Evolutionary conservation across 2,797 vertebrate genomes (phyloP), one percentile per base, ranked within the genome.

Genomic region (Tiaroga cobitis): DNA sequence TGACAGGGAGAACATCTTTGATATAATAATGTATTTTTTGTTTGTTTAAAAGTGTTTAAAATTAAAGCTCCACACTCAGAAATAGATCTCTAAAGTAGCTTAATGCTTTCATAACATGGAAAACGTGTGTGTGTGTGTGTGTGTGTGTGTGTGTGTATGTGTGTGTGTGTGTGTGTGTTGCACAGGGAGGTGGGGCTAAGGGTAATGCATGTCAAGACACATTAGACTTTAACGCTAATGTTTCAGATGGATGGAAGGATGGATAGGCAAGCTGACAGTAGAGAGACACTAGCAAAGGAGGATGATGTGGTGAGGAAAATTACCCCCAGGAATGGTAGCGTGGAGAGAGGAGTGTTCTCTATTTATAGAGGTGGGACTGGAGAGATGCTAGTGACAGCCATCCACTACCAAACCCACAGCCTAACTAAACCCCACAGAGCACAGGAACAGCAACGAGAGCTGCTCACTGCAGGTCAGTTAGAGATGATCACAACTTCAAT

Each of bases 361-460:
- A 94, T 94, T 93, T 93, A 92, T 93, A 94, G 92, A 92, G 91
- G 89, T 68, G 89, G 90, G 90, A 92, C 91, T 86, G 88, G 87
- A 91, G 89, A 88, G 75, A 69, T 67, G 82, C 89, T 89, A 89
- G 86, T 93, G 93, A 94, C 91, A 93, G 90, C 90, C 89, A 93
- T 91, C 88, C 88, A 82, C 82, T 91, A 88, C 84, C 68, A 83
- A 87, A 80, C 87, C 84, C 72, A 54, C 16, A n/a, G 29, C 16
- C 88, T 88, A 83, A 65, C 18, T 8, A 75, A 83, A 74, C 82
- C n/a, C 65, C 65, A 78, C 41, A 2, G 24, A 80, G 16, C 61
- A 9, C 59, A 80, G 51, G 4, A 63, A 49, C 29, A 80, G 11
- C 41, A 51, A 63, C 21, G 21, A 82, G 34, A 51, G 65, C 32